Evolutionary conservation across 2,113 vertebrate genomes (phyloP).

Genomic region (Prionailurus bengalensis): DNA sequence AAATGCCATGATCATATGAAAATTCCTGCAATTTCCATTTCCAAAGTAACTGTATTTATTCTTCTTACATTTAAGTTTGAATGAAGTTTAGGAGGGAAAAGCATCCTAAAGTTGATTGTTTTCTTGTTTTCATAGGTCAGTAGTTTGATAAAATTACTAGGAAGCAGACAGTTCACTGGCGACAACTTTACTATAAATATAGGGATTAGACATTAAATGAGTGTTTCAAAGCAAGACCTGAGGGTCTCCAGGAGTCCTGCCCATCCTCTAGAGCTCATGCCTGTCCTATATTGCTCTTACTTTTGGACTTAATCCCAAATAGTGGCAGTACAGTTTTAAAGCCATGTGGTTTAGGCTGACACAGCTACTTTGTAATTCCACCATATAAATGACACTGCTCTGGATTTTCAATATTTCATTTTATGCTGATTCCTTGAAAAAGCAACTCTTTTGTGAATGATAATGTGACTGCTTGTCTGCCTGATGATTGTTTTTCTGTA

Average conservation of each 20-base stretch:
- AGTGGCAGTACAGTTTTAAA: background rate
- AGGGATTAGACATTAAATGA: background rate
- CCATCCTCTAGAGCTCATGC: background rate
- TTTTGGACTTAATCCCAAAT: background rate
- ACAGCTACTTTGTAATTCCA: conserved; percentile 18
- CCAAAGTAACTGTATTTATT: background rate
- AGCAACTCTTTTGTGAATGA: conserved; percentile 30
- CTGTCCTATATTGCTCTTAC: background rate
- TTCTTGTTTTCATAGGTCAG: conserved; percentile 7
- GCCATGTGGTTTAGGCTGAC: background rate
- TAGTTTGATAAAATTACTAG: background rate
- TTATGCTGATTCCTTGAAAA: conserved; percentile 69
- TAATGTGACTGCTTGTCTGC: conserved; percentile 48
- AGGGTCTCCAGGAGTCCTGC: background rate
- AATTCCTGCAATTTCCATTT: background rate
- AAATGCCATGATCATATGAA: background rate
- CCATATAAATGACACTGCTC: background rate
- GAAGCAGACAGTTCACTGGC: background rate
- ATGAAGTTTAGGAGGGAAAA: conserved; percentile 17
- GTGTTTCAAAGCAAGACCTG: background rate
- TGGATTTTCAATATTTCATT: conserved; percentile 57
- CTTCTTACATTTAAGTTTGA: conserved; percentile 20
- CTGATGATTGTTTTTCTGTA: conserved; percentile 35
- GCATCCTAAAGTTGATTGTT: background rate
- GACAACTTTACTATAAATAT: background rate